A percentile compares a stretch with the other conserved stretches of the same genome.
phyloP scores from a whole-genome alignment of 2,888 invertebrate species.

The Dryobota labecula region DNA sequence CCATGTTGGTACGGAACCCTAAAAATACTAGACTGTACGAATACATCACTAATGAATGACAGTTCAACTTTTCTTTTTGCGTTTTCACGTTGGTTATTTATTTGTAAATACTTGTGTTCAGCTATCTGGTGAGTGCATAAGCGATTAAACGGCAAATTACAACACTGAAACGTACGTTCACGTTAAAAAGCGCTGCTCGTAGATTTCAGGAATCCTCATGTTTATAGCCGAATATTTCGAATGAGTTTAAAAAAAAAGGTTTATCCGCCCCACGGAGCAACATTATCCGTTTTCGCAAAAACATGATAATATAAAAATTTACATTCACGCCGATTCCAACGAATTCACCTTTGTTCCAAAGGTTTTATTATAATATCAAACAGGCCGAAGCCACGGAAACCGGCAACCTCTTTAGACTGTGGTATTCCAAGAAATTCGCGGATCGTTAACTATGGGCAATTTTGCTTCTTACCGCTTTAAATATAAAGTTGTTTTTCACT shows the following conservation, averaged over 20 bases:
- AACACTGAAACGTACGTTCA: background rate
- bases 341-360: slow-evolving; percentile 57
- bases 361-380: slow-evolving; percentile 68
- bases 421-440: slow-evolving; percentile 67
- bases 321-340: slow-evolving; percentile 52
- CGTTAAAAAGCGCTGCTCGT: slow-evolving; percentile 12
- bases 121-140: background rate
- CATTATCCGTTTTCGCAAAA: slow-evolving; percentile 42
- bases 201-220: slow-evolving; percentile 31
- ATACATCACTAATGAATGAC: background rate
- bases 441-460: slow-evolving; percentile 59
- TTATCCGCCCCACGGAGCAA: slow-evolving; percentile 16
- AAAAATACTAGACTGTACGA: slow-evolving; percentile 5
- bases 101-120: slow-evolving; percentile 25
- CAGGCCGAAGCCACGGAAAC: slow-evolving; percentile 61
- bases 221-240: slow-evolving; percentile 28
- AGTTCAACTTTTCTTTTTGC: background rate
- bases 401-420: slow-evolving; percentile 66
- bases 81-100: background rate
- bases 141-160: slow-evolving; percentile 1
- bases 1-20: too few relatives aligned
- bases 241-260: slow-evolving; percentile 27
- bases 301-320: slow-evolving; percentile 59
- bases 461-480: slow-evolving; percentile 57
- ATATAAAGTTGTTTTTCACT: slow-evolving; percentile 69